Conservation (phyloP, 2,888 invertebrate species). For the Oscheius sp. region DNA sequence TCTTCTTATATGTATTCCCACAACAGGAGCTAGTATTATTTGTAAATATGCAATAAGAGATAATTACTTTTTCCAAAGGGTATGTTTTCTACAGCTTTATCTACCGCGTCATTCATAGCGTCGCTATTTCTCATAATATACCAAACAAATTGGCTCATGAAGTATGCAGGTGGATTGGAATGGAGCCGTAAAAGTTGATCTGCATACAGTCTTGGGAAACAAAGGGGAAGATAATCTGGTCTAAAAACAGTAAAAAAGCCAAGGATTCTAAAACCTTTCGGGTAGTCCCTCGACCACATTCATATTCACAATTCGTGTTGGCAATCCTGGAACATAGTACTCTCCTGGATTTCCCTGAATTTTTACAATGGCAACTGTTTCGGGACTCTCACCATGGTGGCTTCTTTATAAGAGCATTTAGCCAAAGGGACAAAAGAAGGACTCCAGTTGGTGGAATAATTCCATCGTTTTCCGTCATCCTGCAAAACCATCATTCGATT, state of each 20-base stretch:
- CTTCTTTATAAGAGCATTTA: slow-evolving; percentile 73
- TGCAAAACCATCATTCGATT: slow-evolving; percentile 91
- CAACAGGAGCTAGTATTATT: slow-evolving; percentile 61
- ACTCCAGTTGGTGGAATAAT: slow-evolving; percentile 71
- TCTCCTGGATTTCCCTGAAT: slow-evolving; percentile 2
- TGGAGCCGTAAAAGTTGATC: slow-evolving; percentile 82
- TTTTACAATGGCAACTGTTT: too few species aligned
- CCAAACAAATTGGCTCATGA: slow-evolving; percentile 92
- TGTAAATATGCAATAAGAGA: neutral
- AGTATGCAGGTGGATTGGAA: slow-evolving; percentile 96
- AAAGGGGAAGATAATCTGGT: slow-evolving; percentile 84
- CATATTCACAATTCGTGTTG: slow-evolving; percentile 84
- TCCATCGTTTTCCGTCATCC: slow-evolving; percentile 81
- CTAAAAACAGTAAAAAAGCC: slow-evolving; percentile 32
- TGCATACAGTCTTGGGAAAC: slow-evolving; percentile 90
- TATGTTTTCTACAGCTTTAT: slow-evolving; percentile 80
- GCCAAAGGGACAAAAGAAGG: slow-evolving; percentile 68
- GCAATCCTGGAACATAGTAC: slow-evolving; percentile 28
- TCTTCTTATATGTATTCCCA: slow-evolving; percentile 78
- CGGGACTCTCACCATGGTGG: slow-evolving; percentile 32
- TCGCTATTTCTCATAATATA: slow-evolving; percentile 87
- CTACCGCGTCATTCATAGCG: slow-evolving; percentile 82
- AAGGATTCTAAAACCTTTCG: slow-evolving; percentile 35
- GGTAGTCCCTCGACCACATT: slow-evolving; percentile 93
- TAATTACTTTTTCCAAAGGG: slow-evolving; percentile 61